phyloP scores from a whole-genome alignment of 1,140 invertebrate species.

The Drosophila sulfurigaster region DNA sequence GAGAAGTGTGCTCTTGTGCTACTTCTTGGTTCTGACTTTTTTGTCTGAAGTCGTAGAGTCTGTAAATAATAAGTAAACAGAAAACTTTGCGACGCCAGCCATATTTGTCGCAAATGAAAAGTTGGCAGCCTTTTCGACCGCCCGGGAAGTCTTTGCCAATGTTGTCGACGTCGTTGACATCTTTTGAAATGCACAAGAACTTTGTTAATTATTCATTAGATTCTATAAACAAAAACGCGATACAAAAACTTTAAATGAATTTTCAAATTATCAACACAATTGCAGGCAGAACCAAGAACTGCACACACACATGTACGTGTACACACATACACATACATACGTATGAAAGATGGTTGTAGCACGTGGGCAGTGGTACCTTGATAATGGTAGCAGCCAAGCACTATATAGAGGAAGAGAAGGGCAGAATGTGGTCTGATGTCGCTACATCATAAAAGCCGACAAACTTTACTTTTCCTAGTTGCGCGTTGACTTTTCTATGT shows the following conservation, averaged over 20 bases:
- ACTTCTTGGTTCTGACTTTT: conserved; percentile 49
- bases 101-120: conserved; percentile 82
- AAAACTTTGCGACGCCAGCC: conserved; percentile 73
- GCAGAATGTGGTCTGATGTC: conserved; percentile 14
- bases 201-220: conserved; percentile 84
- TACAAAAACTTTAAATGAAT: conserved; percentile 84
- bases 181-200: conserved; percentile 82
- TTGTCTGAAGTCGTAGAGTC: conserved; percentile 60
- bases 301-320: conserved; percentile 30
- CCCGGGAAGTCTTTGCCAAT: conserved; percentile 60
- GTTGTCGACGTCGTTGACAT: conserved; percentile 61
- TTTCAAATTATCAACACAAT: conserved; percentile 84
- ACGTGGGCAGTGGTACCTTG: conserved; percentile 60
- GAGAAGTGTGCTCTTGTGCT: conserved; percentile 20
- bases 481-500: conserved; percentile 38
- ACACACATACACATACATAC: conserved; percentile 1
- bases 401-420: background rate
- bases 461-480: conserved; percentile 68
- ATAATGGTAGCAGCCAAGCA: conserved; percentile 35
- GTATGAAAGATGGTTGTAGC: conserved; percentile 10
- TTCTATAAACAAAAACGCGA: conserved; percentile 84
- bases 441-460: conserved; percentile 77
- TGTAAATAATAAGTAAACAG: conserved; percentile 82
- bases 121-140: conserved; percentile 66
- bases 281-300: conserved; percentile 74